Evolutionary conservation across 2,113 vertebrate genomes (phyloP).

Genomic region (Neoarius graeffei): DNA sequence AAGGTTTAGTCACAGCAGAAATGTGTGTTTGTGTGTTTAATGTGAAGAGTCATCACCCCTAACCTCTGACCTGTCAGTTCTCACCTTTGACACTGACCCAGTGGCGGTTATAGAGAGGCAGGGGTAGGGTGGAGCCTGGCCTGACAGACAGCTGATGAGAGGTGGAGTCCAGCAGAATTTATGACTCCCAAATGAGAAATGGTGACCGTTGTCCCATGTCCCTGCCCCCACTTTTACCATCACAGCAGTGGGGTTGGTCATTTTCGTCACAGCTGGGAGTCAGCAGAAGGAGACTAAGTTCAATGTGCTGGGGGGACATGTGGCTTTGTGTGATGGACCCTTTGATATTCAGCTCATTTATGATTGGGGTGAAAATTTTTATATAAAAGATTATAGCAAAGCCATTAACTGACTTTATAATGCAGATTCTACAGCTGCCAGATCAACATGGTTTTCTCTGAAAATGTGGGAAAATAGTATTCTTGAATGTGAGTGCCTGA

Average conservation of each 20-base stretch:
- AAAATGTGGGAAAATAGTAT: constrained; percentile 15
- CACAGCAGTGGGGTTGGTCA: constrained; percentile 33
- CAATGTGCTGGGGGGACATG: constrained; percentile 7
- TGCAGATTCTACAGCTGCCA: constrained; percentile 44
- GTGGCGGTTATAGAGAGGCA: constrained; percentile 40
- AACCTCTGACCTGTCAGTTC: constrained; percentile 60
- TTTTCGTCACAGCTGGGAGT: constrained; percentile 62
- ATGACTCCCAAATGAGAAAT: constrained; percentile 57
- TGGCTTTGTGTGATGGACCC: constrained; percentile 39
- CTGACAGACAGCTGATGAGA: constrained; percentile 38
- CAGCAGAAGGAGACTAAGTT: constrained; percentile 40
- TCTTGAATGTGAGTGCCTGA: neutral
- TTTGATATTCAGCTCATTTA: constrained; percentile 27
- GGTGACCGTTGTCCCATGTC: constrained; percentile 32
- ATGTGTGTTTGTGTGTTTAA: constrained; percentile 39
- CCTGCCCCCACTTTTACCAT: constrained; percentile 36
- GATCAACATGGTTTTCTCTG: constrained; percentile 12
- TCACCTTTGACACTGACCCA: constrained; percentile 58
- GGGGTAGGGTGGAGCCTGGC: constrained; percentile 39
- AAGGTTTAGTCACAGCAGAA: constrained; percentile 19
- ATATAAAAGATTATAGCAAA: constrained; percentile 45
- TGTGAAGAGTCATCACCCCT: constrained; percentile 50
- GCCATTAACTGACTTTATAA: constrained; percentile 39
- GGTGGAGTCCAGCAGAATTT: constrained; percentile 58
- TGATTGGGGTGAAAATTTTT: constrained; percentile 42